These are phyloP conservation scores for Idaea aversata DNA, from an alignment of 2,888 invertebrate genomes.

Conservation along the genomic window DNA sequence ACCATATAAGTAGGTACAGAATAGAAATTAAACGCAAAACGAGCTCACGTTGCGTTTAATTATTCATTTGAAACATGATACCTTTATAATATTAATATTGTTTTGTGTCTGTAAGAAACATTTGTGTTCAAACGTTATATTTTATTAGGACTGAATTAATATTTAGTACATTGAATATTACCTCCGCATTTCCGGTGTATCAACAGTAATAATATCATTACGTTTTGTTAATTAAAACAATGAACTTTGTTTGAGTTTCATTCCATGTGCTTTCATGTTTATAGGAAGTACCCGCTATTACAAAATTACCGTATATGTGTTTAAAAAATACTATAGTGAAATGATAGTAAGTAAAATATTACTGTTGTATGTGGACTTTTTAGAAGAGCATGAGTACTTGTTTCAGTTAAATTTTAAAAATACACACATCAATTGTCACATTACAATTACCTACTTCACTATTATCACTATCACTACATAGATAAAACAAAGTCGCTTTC, in stretches of 20 bases:
- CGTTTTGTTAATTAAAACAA: background rate
- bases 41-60: constrained; percentile 24
- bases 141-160: background rate
- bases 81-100: constrained; percentile 15
- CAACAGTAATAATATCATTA: background rate
- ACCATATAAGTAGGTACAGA: constrained; percentile 14
- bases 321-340: no score
- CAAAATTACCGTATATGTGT: background rate
- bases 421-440: no score
- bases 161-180: background rate
- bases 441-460: no score
- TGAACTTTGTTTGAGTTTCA: background rate
- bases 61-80: constrained; percentile 19
- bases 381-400: no score
- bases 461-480: no score
- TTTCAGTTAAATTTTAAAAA: no score
- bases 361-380: no score
- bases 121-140: background rate
- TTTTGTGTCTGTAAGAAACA: constrained; percentile 14
- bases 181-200: background rate
- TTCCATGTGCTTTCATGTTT: background rate
- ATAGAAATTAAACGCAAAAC: constrained; percentile 25
- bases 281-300: background rate
- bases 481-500: no score
- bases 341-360: no score